These are phyloP conservation scores for Heloderma charlesbogerti DNA, from an alignment of 2,113 vertebrate species.

Conservation along the genomic window DNA sequence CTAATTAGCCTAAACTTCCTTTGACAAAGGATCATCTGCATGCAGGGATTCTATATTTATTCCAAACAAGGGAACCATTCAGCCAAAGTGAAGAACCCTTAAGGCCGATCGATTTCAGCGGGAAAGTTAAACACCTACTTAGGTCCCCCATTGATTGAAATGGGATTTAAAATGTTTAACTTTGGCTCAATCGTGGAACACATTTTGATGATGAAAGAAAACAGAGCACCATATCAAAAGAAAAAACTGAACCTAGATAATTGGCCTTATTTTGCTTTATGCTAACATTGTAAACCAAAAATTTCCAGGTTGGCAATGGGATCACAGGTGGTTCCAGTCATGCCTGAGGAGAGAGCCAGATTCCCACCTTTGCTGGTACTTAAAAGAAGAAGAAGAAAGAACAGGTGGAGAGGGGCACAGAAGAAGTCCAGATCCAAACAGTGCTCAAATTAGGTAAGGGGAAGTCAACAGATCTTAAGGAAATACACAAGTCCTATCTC, in stretches of 20 bases:
- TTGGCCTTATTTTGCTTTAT: neutral
- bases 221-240: neutral
- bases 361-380: neutral
- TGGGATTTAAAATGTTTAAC: neutral
- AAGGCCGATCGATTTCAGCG: neutral
- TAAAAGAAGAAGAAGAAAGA: neutral
- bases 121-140: neutral
- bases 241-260: neutral
- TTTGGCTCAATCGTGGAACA: neutral
- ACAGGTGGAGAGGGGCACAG: neutral
- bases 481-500: neutral
- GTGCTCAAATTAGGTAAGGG: neutral
- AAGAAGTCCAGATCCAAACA: neutral
- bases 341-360: neutral
- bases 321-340: neutral
- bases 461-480: neutral
- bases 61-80: neutral
- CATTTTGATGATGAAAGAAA: neutral
- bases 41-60: neutral
- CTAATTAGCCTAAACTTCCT: conserved; percentile 3
- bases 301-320: neutral
- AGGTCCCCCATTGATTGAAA: neutral
- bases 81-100: neutral
- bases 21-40: neutral
- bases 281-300: neutral